Evolutionary conservation across 2,888 invertebrate species (phyloP), one percentile per base, ranked within the genome.

Genomic region (Pammene aurita): DNA sequence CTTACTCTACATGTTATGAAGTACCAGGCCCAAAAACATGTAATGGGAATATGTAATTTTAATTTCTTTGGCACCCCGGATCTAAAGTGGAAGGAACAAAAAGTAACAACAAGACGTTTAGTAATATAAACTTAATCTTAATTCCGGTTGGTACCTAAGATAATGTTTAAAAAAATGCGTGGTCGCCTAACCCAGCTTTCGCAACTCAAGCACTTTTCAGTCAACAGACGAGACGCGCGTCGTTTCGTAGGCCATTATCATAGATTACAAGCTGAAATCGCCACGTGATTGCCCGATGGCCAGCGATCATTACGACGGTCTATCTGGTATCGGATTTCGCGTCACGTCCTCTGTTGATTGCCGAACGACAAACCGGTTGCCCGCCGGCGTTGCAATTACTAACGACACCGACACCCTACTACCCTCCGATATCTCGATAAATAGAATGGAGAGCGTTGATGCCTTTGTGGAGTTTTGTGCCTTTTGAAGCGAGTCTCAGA

Each of bases 271-370:
- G 71, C 65, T 44, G 68, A 68, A 71, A 71, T 71, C 67, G 71
- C 68, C 67, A 56, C 66, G 66, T 68, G 71, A 71, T 71, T 68
- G 68, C 56, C 66, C 58, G 48, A 66, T 70, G 69, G 50, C 56
- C 64, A 58, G 50, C 63, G 48, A 69, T 69, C 69, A 69, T 69
- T 69, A 69, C 65, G 56, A 10, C 56, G 68, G 58, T 68, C 61
- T 63, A 82, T 78, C 76, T 82, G 82, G 89, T 90, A 90, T 91
- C 87, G 84, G 86, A 86, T 90, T 92, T 91, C 91, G 85, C 85
- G 86, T 90, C 92, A 92, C 91, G 92, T 92, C 60, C 65, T 84
- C 85, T 81, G 86, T 88, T 90, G 90, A 92, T 91, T 91, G 91
- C 89, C 84, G 85, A 80, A 83, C 89, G 89, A 88, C 89, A 88